A percentile compares a stretch with the other conserved stretches of the same genome.
phyloP scores from a whole-genome alignment of 2,113 vertebrate species.

The Physeter macrocephalus region DNA sequence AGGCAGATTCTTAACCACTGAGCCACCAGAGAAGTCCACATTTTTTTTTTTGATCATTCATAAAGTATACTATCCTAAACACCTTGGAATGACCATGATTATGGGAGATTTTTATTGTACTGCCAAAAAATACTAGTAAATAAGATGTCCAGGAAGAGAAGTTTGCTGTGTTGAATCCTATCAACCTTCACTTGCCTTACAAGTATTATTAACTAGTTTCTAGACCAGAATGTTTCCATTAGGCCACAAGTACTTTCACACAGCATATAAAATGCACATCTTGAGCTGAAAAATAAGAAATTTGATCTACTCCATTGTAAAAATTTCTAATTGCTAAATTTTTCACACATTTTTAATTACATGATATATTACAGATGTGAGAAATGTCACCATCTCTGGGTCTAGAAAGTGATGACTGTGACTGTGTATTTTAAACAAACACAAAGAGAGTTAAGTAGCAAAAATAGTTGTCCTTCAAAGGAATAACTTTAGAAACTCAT shows the following conservation, averaged over 20 bases:
- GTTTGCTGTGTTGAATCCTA: neutral
- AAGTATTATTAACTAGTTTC: conserved; percentile 9
- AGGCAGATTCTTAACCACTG: no score
- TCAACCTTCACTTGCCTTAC: neutral
- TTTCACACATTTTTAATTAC: conserved; percentile 12
- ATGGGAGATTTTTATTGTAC: neutral
- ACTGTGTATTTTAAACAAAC: neutral
- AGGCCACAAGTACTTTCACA: neutral
- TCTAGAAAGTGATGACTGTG: neutral
- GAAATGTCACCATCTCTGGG: neutral
- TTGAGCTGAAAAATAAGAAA: conserved; percentile 22
- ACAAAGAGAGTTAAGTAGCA: neutral
- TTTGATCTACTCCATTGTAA: neutral
- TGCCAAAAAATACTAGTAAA: neutral
- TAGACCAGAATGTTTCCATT: neutral
- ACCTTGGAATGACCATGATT: neutral
- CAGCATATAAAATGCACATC: neutral
- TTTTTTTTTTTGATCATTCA: neutral
- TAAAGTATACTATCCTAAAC: neutral
- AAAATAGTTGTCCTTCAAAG: conserved; percentile 3
- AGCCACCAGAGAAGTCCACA: no score
- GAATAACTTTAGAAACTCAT: neutral
- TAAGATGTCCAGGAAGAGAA: neutral
- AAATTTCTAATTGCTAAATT: neutral
- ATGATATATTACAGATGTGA: neutral